phyloP scores from a whole-genome alignment of 2,797 vertebrate species.

The Heliangelus exortis region DNA sequence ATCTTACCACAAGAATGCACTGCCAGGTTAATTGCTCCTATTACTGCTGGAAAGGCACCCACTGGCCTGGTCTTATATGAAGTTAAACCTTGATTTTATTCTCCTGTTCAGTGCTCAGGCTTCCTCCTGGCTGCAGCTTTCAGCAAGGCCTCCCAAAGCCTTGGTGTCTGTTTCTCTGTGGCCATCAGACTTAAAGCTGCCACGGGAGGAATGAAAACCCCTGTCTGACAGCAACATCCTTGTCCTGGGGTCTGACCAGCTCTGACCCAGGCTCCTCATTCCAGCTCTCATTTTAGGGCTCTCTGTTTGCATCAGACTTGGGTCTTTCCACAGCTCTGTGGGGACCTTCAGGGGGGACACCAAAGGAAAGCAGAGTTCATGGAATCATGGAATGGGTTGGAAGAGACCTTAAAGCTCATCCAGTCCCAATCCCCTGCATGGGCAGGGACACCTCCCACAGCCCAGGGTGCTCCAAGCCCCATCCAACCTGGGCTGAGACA shows the following conservation, averaged over 20 bases:
- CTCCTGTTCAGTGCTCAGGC: neutral
- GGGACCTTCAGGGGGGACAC: neutral
- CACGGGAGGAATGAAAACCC: neutral
- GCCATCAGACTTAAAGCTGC: neutral
- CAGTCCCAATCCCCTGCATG: too few species aligned
- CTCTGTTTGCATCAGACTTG: neutral
- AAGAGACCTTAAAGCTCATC: too few species aligned
- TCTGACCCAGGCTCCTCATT: neutral
- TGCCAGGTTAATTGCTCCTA: conserved; percentile 2
- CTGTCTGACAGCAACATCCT: neutral
- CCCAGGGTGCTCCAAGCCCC: too few species aligned
- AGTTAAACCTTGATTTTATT: conserved; percentile 23
- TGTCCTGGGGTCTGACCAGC: too few species aligned
- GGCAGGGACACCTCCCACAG: too few species aligned
- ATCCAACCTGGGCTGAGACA: too few species aligned
- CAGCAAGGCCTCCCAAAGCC: conserved; percentile 14
- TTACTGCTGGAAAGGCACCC: conserved; percentile 23
- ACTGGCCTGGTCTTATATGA: conserved; percentile 9
- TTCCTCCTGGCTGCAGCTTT: conserved; percentile 22
- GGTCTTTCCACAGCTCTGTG: neutral
- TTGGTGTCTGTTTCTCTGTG: conserved; percentile 32
- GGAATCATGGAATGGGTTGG: too few species aligned
- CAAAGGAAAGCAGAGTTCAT: neutral
- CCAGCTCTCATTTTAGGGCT: neutral
- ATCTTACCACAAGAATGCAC: conserved; percentile 26